A percentile compares a stretch with the other conserved stretches of the same genome.
These are phyloP conservation scores for Phytoseiulus persimilis DNA, from an alignment of 2,888 invertebrate species.

Conservation along the genomic window DNA sequence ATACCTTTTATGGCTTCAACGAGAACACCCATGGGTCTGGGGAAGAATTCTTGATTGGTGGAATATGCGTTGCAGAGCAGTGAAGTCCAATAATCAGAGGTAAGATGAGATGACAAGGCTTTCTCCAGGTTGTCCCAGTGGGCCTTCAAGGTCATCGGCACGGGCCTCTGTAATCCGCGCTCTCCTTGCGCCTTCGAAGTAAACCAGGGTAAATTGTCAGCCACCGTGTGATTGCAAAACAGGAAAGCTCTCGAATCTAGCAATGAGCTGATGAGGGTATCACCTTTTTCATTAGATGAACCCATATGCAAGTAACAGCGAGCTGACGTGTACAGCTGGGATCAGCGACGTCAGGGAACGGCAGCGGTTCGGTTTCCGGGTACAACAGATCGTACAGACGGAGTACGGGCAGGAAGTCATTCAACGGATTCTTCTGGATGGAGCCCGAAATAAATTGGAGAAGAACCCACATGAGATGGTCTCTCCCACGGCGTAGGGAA, in stretches of 20 bases:
- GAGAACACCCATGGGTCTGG: constrained; percentile 80
- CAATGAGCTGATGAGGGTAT: too few relatives aligned
- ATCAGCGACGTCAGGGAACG: constrained; percentile 77
- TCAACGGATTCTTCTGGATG: constrained; percentile 79
- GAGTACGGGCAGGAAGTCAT: constrained; percentile 78
- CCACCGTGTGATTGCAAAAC: too few relatives aligned
- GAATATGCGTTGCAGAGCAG: constrained; percentile 89
- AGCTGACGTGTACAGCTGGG: constrained; percentile 78
- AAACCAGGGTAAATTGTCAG: too few relatives aligned
- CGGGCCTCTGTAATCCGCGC: constrained; percentile 20
- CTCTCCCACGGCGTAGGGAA: constrained; percentile 77
- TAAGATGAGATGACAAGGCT: constrained; percentile 60
- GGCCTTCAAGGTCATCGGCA: constrained; percentile 43
- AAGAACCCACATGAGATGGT: constrained; percentile 97
- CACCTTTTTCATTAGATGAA: constrained; percentile 81
- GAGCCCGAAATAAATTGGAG: constrained; percentile 94
- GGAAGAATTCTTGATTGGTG: constrained; percentile 81
- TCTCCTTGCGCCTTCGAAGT: constrained; percentile 16
- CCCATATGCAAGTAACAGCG: constrained; percentile 94
- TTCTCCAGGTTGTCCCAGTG: constrained; percentile 61
- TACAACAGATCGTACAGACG: constrained; percentile 83
- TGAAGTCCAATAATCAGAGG: constrained; percentile 73
- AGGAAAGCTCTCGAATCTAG: too few relatives aligned
- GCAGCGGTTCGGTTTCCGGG: constrained; percentile 75
- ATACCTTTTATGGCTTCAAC: constrained; percentile 68